These are phyloP conservation scores for Drosophila pectinifera DNA, from an alignment of 1,140 invertebrate species.

Conservation along the genomic window DNA sequence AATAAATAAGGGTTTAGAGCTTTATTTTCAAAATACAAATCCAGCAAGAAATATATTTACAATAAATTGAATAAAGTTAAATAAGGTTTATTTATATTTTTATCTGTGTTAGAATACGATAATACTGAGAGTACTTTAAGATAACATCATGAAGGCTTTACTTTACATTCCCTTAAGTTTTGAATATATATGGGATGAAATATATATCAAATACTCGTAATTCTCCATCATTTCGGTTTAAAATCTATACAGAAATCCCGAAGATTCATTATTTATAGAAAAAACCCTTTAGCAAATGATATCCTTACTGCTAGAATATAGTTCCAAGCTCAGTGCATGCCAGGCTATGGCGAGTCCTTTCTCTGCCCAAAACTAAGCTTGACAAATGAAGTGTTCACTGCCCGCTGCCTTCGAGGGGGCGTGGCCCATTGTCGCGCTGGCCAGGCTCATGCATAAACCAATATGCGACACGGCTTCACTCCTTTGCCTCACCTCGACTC, in stretches of 20 bases:
- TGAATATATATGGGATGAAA: too few relatives aligned
- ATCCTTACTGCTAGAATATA: neutral
- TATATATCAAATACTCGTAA: too few relatives aligned
- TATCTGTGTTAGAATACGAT: too few relatives aligned
- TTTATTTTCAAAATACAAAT: too few relatives aligned
- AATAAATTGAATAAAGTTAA: too few relatives aligned
- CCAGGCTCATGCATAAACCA: slow-evolving; percentile 77
- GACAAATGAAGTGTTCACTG: slow-evolving; percentile 77
- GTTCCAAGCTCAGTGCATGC: slow-evolving; percentile 20
- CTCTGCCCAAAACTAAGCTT: slow-evolving; percentile 45
- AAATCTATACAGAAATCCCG: too few relatives aligned
- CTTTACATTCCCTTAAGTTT: too few relatives aligned
- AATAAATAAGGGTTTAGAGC: neutral
- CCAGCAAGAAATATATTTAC: too few relatives aligned
- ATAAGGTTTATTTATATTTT: too few relatives aligned
- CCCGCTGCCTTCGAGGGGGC: slow-evolving; percentile 6
- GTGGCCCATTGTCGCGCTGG: slow-evolving; percentile 35
- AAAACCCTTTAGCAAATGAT: neutral
- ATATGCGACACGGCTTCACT: slow-evolving; percentile 57
- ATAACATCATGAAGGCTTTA: too few relatives aligned
- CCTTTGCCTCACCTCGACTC: neutral
- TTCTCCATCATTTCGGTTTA: too few relatives aligned
- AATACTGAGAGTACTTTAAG: too few relatives aligned
- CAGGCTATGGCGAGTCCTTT: slow-evolving; percentile 7
- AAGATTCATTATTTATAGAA: neutral